Evolutionary conservation across 2,888 invertebrate genomes (phyloP), one percentile per base, ranked within the genome.

Genomic region (Thereva unica): DNA sequence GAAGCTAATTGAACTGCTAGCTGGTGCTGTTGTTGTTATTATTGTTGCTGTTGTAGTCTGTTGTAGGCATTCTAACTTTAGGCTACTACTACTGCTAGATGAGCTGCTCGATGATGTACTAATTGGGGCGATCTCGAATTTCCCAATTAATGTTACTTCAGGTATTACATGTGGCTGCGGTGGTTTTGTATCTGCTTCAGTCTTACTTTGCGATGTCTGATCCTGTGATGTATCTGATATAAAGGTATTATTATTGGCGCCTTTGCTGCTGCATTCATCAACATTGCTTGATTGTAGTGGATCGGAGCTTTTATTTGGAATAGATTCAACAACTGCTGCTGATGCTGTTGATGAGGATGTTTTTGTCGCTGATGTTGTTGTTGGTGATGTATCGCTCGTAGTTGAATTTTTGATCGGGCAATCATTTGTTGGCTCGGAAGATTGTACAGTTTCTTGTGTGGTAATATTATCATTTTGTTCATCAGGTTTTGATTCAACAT

Each of bases 131-230:
- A 50, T 61, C 50, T 61, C 61, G 41, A 61, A 61, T 23, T 61
- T 50, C 4, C 50, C 57, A 4, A 50, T 42, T 4, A 50, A 37
- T 9, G 50, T 61, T 50, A 50, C 9, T 50, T 49, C 50, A 38
- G 61, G 50, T 7, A 61, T 37, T 10, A 41, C 4, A 10, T 42
- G 56, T 10, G 23, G 40, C 34, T 9, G 23, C 9, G 50, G 23
- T 34, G 10, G 4, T 3, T 12, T 37, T 12, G 10, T 9, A 4
- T 50, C 40, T 40, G 37, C 50, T 50, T 61, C 61, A 50, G 61
- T 23, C 61, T 61, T 50, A 61, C 61, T 61, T 61, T 61, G 50
- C 50, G 61, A 61, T 61, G 50, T 45, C 50, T 49, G 40, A 34
- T 50, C 50, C 38, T 53, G 53, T 23, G 38, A 8, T 53, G 53